phyloP scores from a whole-genome alignment of 2,888 invertebrate genomes.

The Caenorhabditis auriculariae region DNA sequence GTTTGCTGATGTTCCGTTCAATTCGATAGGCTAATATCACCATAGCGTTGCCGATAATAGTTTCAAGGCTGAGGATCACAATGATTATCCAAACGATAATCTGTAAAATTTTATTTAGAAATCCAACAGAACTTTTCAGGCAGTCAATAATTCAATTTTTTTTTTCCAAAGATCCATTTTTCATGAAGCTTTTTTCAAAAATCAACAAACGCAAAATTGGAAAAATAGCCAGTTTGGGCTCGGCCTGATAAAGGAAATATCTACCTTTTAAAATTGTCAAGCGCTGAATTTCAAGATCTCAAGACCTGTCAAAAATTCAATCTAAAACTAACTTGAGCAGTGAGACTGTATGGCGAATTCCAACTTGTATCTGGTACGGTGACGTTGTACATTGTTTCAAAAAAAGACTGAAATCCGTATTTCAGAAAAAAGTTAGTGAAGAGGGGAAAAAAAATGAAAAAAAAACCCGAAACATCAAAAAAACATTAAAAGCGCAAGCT shows the following conservation, averaged over 20 bases:
- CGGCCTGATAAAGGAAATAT: no score
- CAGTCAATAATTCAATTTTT: constrained; percentile 11
- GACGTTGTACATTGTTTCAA: constrained; percentile 23
- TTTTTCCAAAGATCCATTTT: constrained; percentile 4
- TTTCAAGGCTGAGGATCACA: constrained; percentile 52
- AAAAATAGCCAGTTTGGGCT: neutral
- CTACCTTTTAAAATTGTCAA: no score
- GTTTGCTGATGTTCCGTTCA: constrained; percentile 61
- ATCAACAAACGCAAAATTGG: neutral
- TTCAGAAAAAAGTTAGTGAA: no score
- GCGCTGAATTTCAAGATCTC: no score
- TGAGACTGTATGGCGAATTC: constrained; percentile 44
- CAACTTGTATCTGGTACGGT: constrained; percentile 31
- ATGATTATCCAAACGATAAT: constrained; percentile 54
- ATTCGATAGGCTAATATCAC: constrained; percentile 60
- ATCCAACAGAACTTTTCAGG: neutral
- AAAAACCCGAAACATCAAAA: no score
- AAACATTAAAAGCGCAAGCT: no score
- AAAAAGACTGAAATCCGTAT: no score
- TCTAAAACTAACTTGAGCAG: constrained; percentile 32
- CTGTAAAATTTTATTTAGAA: constrained; percentile 22
- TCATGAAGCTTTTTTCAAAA: neutral
- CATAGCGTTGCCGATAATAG: constrained; percentile 62
- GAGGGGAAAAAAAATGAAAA: no score
- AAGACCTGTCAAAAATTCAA: neutral